Conservation (phyloP, 1,140 invertebrate species). For the Euura saliciscinereae region DNA sequence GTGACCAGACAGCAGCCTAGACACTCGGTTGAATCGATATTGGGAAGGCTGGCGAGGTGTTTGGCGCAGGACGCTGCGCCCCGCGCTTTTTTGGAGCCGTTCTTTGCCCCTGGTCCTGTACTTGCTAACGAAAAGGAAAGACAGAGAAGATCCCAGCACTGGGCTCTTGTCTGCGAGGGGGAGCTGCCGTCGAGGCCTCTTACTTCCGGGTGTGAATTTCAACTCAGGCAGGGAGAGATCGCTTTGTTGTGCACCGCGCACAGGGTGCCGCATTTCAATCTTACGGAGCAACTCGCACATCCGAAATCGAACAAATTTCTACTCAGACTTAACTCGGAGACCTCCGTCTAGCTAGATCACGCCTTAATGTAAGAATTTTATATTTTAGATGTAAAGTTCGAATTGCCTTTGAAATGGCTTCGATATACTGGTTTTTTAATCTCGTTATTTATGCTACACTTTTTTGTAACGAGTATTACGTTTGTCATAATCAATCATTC, state of each 20-base stretch:
- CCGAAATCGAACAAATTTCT: conserved; percentile 96
- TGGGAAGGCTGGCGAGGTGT: conserved; percentile 86
- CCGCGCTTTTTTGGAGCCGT: conserved; percentile 89
- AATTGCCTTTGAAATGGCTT: too few relatives aligned
- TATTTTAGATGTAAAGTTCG: too few relatives aligned
- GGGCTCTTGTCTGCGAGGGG: conserved; percentile 89
- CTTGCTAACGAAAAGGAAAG: conserved; percentile 81
- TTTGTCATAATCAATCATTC: too few relatives aligned
- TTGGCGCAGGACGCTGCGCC: conserved; percentile 93
- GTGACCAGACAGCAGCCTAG: conserved; percentile 94
- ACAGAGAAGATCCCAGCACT: conserved; percentile 78
- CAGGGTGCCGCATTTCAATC: conserved; percentile 88
- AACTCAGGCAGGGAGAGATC: conserved; percentile 91
- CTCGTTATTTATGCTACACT: too few relatives aligned
- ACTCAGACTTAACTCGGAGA: conserved; percentile 92
- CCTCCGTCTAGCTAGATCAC: conserved; percentile 79
- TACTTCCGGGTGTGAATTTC: conserved; percentile 82
- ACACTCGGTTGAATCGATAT: conserved; percentile 92
- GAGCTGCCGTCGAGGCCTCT: conserved; percentile 86
- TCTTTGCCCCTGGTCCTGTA: conserved; percentile 79
- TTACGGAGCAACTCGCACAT: conserved; percentile 95
- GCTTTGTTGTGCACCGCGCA: conserved; percentile 87
- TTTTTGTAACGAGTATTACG: too few relatives aligned
- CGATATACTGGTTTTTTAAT: too few relatives aligned
- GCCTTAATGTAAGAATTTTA: conserved; percentile 27